A percentile compares a stretch with the other conserved stretches of the same genome.
Conservation (phyloP, 2,888 invertebrate genomes). For the Parapristionchus giblindavisi region DNA sequence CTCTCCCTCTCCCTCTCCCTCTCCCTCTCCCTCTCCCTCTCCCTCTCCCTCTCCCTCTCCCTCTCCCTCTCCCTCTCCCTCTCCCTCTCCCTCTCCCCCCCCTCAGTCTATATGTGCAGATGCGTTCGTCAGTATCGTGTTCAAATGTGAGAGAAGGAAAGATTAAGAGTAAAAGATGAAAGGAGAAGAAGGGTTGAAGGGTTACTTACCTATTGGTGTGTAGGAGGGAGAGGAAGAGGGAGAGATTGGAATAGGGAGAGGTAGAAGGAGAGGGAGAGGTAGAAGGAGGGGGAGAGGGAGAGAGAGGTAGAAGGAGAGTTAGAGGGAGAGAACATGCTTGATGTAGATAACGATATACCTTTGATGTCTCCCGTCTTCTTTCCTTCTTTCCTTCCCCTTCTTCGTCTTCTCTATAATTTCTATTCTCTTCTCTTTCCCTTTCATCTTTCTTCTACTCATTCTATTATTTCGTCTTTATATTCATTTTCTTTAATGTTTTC, state of each 20-base stretch:
- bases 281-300: constrained; percentile 3
- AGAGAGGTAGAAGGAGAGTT: background rate
- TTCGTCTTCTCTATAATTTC: no score
- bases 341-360: background rate
- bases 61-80: constrained; percentile 9
- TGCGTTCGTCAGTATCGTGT: no score
- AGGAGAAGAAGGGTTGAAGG: background rate
- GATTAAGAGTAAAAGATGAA: background rate
- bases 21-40: background rate
- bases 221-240: constrained; percentile 10
- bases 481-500: no score
- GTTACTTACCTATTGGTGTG: background rate
- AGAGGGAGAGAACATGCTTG: constrained; percentile 4
- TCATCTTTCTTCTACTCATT: background rate
- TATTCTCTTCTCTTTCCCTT: constrained; percentile 7
- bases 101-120: no score
- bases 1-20: background rate
- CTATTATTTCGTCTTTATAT: background rate
- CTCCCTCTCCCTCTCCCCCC: no score
- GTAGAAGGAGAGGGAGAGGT: background rate
- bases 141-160: background rate
- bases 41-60: background rate
- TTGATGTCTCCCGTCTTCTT: constrained; percentile 9
- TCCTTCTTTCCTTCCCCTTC: background rate
- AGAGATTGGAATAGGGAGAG: background rate